These are phyloP conservation scores for Pipistrellus pygmaeus DNA, from an alignment of 2,797 vertebrate species.

Conservation along the genomic window DNA sequence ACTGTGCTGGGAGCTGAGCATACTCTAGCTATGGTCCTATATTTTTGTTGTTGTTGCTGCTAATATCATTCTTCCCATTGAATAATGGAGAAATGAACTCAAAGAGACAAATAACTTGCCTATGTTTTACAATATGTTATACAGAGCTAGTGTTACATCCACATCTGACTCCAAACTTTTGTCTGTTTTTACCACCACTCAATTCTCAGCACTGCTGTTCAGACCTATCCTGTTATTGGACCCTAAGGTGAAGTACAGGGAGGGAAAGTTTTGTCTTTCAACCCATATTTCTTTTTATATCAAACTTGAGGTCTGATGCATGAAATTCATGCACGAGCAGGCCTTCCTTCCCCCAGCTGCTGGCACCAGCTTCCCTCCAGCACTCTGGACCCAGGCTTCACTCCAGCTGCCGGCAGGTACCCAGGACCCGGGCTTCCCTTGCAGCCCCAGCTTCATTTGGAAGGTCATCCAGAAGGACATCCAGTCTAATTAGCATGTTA, in stretches of 20 bases:
- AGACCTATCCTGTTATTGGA: neutral
- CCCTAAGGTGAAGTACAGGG: neutral
- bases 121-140: neutral
- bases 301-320: too few relatives aligned
- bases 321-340: too few relatives aligned
- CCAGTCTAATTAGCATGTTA: too few relatives aligned
- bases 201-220: neutral
- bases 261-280: neutral
- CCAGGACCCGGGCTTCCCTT: too few relatives aligned
- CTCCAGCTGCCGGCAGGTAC: too few relatives aligned
- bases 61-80: neutral
- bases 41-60: neutral
- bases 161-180: neutral
- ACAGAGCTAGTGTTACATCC: neutral
- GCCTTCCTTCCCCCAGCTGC: too few relatives aligned
- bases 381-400: too few relatives aligned
- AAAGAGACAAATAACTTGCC: neutral
- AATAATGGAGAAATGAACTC: neutral
- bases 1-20: neutral
- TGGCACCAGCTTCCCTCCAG: too few relatives aligned
- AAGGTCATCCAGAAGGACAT: too few relatives aligned
- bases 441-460: too few relatives aligned
- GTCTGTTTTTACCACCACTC: neutral
- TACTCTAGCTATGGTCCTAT: neutral
- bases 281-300: neutral